phyloP scores from a whole-genome alignment of 1,140 invertebrate genomes.

The Pteromalus puparum region DNA sequence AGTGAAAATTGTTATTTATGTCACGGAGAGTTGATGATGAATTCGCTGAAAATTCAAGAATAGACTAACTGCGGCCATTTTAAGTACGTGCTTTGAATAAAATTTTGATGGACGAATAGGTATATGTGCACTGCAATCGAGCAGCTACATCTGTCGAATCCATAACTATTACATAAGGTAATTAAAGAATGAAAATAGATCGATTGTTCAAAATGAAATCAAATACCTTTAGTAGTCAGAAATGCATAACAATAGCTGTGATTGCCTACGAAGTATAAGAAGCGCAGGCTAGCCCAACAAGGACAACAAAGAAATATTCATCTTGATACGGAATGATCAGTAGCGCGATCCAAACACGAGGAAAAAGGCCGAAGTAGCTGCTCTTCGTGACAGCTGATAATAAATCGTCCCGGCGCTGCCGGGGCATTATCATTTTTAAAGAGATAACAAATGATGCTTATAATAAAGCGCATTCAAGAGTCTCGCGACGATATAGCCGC shows the following conservation, averaged over 20 bases:
- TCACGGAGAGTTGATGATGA: background rate
- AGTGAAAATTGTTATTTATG: background rate
- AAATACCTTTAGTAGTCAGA: too few species aligned
- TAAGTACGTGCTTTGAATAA: background rate
- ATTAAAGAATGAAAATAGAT: too few species aligned
- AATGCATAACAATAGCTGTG: too few species aligned
- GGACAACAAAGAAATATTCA: constrained; percentile 7
- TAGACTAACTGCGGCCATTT: background rate
- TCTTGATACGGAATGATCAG: background rate
- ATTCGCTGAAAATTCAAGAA: background rate
- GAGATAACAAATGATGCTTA: constrained; percentile 67
- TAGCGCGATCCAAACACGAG: background rate
- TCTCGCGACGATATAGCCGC: background rate
- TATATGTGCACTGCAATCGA: background rate
- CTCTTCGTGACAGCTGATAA: constrained; percentile 36
- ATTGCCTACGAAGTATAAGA: background rate
- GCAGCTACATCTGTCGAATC: too few species aligned
- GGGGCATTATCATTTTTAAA: constrained; percentile 65
- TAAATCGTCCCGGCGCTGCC: constrained; percentile 44
- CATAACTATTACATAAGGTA: too few species aligned
- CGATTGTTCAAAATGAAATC: background rate
- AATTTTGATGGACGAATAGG: too few species aligned
- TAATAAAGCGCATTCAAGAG: constrained; percentile 64
- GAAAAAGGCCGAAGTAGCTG: constrained; percentile 6
- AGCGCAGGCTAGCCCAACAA: background rate